Conservation (phyloP, 2,888 invertebrate genomes). For the Antheraea assamensis region DNA sequence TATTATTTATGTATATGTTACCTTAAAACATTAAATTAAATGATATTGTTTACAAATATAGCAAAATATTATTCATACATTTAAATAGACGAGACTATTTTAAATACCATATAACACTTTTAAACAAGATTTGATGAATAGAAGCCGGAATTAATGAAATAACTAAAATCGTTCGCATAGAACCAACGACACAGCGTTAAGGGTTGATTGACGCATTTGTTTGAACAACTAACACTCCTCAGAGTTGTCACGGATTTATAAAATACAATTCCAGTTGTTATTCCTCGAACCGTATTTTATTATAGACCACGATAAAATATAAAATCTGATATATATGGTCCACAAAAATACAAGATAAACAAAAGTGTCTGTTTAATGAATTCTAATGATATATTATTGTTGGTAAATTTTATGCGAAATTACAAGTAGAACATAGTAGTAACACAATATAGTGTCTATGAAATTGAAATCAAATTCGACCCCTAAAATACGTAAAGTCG, state of each 20-base stretch:
- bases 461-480: neutral
- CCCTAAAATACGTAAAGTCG: neutral
- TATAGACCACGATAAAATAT: neutral
- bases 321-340: neutral
- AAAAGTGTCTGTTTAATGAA: neutral
- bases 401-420: neutral
- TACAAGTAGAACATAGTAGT: neutral
- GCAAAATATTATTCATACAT: neutral
- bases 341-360: neutral
- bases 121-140: neutral
- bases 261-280: neutral
- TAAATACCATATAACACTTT: neutral
- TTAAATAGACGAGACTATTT: neutral
- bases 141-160: neutral
- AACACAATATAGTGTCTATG: neutral
- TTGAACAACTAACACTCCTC: neutral
- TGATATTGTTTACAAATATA: neutral
- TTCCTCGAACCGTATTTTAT: neutral
- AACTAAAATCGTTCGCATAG: slow-evolving; percentile 29
- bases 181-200: slow-evolving; percentile 24
- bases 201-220: slow-evolving; percentile 15
- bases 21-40: neutral
- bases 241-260: slow-evolving; percentile 2
- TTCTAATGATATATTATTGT: neutral
- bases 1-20: neutral